A percentile compares a stretch with the other conserved stretches of the same genome.
phyloP scores from a whole-genome alignment of 2,113 vertebrate genomes.

The Ellobius talpinus region DNA sequence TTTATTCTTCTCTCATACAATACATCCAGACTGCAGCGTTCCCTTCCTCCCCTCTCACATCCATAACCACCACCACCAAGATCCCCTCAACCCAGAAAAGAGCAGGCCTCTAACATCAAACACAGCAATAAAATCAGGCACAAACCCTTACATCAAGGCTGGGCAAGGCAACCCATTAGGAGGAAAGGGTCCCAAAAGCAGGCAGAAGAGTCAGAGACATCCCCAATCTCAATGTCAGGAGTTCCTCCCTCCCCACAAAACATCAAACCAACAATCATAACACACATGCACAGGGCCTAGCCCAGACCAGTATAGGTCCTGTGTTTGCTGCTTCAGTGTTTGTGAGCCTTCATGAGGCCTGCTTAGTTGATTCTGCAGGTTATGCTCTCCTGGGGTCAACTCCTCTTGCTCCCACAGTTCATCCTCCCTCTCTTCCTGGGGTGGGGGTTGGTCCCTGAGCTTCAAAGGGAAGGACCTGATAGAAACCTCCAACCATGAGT shows the following conservation, averaged over 20 bases:
- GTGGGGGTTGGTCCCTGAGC: neutral
- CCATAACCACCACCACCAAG: neutral
- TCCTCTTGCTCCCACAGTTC: neutral
- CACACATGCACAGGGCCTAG: neutral
- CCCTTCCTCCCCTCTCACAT: neutral
- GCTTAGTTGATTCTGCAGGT: neutral
- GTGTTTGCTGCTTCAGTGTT: neutral
- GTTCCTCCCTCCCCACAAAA: neutral
- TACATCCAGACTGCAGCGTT: neutral
- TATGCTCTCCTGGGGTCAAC: neutral
- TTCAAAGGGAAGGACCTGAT: neutral
- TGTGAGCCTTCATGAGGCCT: neutral
- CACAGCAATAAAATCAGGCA: neutral
- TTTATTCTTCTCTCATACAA: neutral
- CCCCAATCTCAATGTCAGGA: neutral
- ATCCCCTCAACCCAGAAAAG: neutral
- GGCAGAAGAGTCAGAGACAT: neutral
- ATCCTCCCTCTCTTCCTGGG: neutral
- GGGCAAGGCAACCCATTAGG: neutral
- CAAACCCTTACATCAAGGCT: neutral
- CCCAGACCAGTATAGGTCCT: neutral
- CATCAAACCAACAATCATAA: neutral
- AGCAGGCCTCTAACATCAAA: neutral
- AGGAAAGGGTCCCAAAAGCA: neutral
- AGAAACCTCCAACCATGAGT: neutral